Evolutionary conservation across 2,888 invertebrate genomes (phyloP).

Genomic region (Zonitis immaculata): DNA sequence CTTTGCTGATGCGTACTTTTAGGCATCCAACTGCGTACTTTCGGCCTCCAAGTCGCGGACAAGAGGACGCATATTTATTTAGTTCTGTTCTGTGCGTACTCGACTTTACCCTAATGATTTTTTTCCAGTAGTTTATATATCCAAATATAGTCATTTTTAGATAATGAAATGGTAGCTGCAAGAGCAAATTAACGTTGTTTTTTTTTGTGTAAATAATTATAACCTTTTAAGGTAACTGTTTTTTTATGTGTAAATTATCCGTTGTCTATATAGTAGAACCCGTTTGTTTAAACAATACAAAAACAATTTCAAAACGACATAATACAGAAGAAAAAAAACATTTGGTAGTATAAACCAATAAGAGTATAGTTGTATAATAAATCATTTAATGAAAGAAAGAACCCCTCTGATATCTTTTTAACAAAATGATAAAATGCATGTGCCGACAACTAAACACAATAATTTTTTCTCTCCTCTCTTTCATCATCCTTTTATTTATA

Average conservation of each 20-base stretch:
- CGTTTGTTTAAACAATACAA: background rate
- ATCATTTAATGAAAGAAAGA: background rate
- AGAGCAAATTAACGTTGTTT: too few relatives aligned
- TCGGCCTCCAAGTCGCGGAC: too few relatives aligned
- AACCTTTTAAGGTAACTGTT: background rate
- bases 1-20: too few relatives aligned
- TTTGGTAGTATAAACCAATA: background rate
- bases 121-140: too few relatives aligned
- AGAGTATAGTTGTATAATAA: background rate
- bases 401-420: background rate
- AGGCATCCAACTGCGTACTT: too few relatives aligned
- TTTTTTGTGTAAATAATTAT: too few relatives aligned
- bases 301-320: background rate
- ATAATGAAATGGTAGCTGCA: too few relatives aligned
- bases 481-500: background rate
- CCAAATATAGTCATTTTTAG: too few relatives aligned
- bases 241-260: conserved; percentile 1
- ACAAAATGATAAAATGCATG: background rate
- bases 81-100: too few relatives aligned
- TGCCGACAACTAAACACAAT: background rate
- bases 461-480: background rate
- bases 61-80: too few relatives aligned
- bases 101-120: too few relatives aligned
- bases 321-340: background rate
- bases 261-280: background rate